Percentiles rank a stretch among this genome's conserved stretches.
phyloP scores from a whole-genome alignment of 2,797 vertebrate genomes.

The Alexandromys oeconomus region DNA sequence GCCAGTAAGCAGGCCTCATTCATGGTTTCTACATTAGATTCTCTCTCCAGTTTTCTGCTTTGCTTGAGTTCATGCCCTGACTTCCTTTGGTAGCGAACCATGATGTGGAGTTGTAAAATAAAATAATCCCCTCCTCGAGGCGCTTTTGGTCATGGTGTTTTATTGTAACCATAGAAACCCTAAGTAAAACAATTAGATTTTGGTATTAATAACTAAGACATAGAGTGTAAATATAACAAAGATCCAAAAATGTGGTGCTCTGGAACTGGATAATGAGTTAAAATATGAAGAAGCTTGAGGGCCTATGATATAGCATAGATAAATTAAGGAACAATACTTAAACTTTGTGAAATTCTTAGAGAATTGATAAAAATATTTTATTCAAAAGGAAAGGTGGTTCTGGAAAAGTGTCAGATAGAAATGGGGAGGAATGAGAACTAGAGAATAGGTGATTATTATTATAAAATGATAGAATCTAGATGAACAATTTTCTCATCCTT shows the following conservation, averaged over 20 bases:
- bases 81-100: too few species aligned
- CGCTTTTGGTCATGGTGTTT: neutral
- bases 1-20: neutral
- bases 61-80: neutral
- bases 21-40: neutral
- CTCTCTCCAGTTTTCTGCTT: neutral
- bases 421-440: neutral
- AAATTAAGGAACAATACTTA: neutral
- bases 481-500: neutral
- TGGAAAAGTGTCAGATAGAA: neutral
- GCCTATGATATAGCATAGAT: neutral
- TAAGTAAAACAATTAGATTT: neutral
- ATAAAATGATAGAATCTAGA: neutral
- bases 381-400: neutral
- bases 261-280: neutral
- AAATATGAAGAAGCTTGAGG: neutral
- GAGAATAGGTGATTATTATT: neutral
- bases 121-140: neutral
- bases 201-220: neutral
- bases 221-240: neutral
- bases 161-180: neutral
- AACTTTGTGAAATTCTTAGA: neutral
- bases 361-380: neutral
- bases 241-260: neutral
- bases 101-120: neutral